These are phyloP conservation scores for Yoshiicerus persimilis DNA, from an alignment of 1,140 invertebrate species.

Conservation along the genomic window DNA sequence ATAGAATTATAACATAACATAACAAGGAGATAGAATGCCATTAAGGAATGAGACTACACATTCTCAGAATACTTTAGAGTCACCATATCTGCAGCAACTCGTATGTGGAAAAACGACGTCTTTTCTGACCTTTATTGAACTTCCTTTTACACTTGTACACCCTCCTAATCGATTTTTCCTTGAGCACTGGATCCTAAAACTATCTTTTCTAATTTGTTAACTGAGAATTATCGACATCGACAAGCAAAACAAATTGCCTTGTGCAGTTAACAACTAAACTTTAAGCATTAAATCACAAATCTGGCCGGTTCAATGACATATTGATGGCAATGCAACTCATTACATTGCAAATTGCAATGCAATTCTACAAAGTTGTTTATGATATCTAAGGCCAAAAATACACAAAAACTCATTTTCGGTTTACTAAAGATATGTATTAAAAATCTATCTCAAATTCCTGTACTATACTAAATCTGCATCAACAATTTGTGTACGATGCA, in stretches of 20 bases:
- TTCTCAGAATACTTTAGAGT: neutral
- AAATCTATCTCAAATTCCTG: too few species aligned
- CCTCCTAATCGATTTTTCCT: neutral
- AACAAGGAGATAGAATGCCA: neutral
- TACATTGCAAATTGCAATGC: too few species aligned
- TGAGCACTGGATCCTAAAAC: neutral
- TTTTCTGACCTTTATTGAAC: neutral
- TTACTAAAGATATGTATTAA: too few species aligned
- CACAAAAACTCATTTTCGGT: too few species aligned
- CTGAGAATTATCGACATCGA: neutral
- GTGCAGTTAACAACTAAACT: too few species aligned
- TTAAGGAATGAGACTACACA: neutral
- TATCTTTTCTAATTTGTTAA: neutral
- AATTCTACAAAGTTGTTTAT: too few species aligned
- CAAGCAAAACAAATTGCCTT: neutral
- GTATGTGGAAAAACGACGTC: neutral
- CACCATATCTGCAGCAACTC: neutral
- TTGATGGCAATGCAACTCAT: too few species aligned
- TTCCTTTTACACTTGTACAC: neutral
- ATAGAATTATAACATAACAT: neutral
- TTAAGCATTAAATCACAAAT: too few species aligned
- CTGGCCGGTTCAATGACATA: too few species aligned
- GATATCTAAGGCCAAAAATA: too few species aligned
- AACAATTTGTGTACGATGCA: too few species aligned
- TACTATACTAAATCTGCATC: too few species aligned